Evolutionary conservation across 1,140 invertebrate genomes (phyloP).

Genomic region (Batillaria attramentaria): DNA sequence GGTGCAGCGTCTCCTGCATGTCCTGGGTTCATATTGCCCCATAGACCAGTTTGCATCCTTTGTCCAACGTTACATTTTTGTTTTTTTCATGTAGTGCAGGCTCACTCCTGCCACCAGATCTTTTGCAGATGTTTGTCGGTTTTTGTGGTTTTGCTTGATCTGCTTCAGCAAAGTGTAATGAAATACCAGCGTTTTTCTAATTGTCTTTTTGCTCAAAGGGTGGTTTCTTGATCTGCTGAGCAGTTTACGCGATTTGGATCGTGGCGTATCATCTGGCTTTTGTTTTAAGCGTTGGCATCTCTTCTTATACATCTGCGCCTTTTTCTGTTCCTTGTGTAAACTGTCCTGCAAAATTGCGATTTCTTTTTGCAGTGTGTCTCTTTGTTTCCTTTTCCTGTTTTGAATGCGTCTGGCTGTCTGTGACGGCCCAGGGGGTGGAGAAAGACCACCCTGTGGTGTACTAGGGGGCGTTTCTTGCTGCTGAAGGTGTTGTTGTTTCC

Average conservation of each 20-base stretch:
- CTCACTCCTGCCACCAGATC: too few relatives aligned
- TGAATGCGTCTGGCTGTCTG: not conserved
- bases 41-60: too few relatives aligned
- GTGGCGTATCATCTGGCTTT: not conserved
- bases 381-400: not conserved
- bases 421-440: not conserved
- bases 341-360: not conserved
- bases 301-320: not conserved
- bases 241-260: not conserved
- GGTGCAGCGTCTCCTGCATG: too few relatives aligned
- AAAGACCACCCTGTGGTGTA: not conserved
- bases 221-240: not conserved
- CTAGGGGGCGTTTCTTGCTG: not conserved
- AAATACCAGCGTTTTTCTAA: too few relatives aligned
- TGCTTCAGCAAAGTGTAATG: too few relatives aligned
- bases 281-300: not conserved
- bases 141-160: too few relatives aligned
- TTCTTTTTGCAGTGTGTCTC: not conserved
- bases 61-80: too few relatives aligned
- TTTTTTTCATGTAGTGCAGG: too few relatives aligned
- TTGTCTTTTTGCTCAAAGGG: too few relatives aligned
- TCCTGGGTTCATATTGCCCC: too few relatives aligned
- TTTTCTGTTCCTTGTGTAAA: not conserved
- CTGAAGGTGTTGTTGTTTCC: conserved; percentile 4
- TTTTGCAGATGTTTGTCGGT: too few relatives aligned